These are phyloP conservation scores for Oreochromis mossambicus DNA, from an alignment of 2,797 vertebrate species.

Conservation along the genomic window DNA sequence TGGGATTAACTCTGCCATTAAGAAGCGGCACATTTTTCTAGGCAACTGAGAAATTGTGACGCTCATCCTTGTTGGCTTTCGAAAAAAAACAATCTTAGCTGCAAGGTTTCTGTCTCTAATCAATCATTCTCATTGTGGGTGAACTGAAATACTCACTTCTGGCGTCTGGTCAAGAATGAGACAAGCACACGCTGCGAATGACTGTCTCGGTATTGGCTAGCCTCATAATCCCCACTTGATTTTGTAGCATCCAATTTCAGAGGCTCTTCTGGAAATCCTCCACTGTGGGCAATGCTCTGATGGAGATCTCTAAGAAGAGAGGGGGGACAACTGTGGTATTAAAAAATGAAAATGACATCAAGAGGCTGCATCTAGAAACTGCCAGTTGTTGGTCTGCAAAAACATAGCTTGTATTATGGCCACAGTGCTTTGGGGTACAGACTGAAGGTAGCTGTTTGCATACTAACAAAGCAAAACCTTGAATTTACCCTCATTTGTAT, in stretches of 20 bases:
- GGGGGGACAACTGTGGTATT: constrained; percentile 18
- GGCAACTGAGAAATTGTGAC: not conserved
- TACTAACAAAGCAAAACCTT: not conserved
- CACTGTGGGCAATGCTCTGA: not conserved
- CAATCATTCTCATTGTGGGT: not conserved
- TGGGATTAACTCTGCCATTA: constrained; percentile 21
- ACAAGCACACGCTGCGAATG: not conserved
- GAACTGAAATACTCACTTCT: not conserved
- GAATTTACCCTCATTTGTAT: not conserved
- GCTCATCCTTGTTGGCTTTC: not conserved
- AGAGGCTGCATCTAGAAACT: constrained; percentile 7
- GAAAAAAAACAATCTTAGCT: not conserved
- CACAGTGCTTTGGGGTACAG: not conserved
- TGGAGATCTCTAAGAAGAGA: constrained; percentile 12
- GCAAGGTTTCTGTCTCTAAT: not conserved
- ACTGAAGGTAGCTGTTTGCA: not conserved
- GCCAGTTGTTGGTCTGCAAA: not conserved
- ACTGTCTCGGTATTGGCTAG: not conserved
- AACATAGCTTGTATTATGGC: not conserved
- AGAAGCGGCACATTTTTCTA: not conserved
- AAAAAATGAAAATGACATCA: constrained; percentile 35
- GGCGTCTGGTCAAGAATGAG: not conserved
- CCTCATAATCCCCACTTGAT: constrained; percentile 33
- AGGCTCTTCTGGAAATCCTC: constrained; percentile 43
- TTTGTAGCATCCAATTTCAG: constrained; percentile 34